These are phyloP conservation scores for Palythoa heliodiscus DNA, from an alignment of 92 coral and sea anemone species.

Conservation along the genomic window DNA sequence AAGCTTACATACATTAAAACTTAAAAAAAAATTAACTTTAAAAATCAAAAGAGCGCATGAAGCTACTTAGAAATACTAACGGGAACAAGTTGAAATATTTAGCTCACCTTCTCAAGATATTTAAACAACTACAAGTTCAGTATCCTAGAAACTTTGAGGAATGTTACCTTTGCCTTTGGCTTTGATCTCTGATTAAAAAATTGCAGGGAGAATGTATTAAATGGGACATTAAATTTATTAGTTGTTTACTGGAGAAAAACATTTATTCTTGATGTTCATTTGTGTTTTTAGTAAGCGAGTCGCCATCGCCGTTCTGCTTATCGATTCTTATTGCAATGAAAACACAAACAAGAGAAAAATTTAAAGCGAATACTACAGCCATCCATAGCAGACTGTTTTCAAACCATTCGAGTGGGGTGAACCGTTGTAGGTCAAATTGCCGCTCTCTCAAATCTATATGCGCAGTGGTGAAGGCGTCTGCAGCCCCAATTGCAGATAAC, in stretches of 20 bases:
- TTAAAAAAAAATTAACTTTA: too few species aligned
- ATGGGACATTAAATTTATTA: too few species aligned
- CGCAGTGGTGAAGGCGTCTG: conserved; percentile 35
- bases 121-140: too few species aligned
- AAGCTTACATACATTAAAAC: too few species aligned
- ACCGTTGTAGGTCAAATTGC: neutral
- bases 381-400: conserved; percentile 26
- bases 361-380: conserved; percentile 11
- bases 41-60: too few species aligned
- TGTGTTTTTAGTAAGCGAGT: neutral
- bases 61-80: too few species aligned
- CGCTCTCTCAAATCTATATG: conserved; percentile 29
- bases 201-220: too few species aligned
- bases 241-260: neutral
- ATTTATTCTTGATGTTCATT: neutral
- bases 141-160: too few species aligned
- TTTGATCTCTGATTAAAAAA: too few species aligned
- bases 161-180: too few species aligned
- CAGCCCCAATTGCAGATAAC: conserved; percentile 28
- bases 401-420: conserved; percentile 26
- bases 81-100: too few species aligned
- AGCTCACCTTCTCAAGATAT: too few species aligned
- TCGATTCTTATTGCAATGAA: neutral
- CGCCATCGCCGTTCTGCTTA: neutral
- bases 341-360: conserved; percentile 11